Evolutionary conservation across 2,113 vertebrate species (phyloP).

Genomic region (Tragelaphus imberbis): DNA sequence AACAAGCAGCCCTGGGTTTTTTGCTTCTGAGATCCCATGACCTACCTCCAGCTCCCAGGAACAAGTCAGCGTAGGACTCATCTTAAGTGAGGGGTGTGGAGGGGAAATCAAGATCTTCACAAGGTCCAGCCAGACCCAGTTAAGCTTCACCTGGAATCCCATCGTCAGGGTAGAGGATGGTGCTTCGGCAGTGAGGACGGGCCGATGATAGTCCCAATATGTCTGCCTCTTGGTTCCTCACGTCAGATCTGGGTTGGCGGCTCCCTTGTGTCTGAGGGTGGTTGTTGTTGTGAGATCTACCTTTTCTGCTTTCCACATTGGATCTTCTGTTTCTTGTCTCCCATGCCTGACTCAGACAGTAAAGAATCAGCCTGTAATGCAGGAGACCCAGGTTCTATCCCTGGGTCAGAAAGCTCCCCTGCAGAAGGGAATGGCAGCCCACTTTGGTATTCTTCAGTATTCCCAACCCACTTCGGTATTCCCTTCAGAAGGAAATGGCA

Average conservation of each 20-base stretch:
- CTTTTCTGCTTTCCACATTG: not conserved
- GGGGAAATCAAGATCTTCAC: not conserved
- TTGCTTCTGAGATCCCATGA: not conserved
- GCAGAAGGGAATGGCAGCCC: not conserved
- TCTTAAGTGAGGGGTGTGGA: not conserved
- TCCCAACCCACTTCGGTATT: not conserved
- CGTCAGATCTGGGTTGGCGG: not conserved
- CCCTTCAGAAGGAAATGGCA: not conserved
- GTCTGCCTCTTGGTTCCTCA: not conserved
- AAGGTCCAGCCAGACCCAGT: not conserved
- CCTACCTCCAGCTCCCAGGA: not conserved
- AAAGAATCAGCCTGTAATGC: not conserved
- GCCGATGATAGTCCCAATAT: rapidly evolving
- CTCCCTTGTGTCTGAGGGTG: not conserved
- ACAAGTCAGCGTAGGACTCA: not conserved
- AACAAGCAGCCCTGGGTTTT: not conserved
- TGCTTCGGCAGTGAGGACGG: not conserved
- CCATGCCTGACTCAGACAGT: not conserved
- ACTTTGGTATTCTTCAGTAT: not conserved
- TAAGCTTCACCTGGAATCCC: not conserved
- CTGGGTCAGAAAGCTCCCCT: not conserved
- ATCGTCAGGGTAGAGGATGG: not conserved
- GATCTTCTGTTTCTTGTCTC: not conserved
- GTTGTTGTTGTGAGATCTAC: not conserved
- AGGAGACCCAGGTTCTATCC: not conserved